Conservation (phyloP, 2,113 vertebrate species). For the Neoarius graeffei region DNA sequence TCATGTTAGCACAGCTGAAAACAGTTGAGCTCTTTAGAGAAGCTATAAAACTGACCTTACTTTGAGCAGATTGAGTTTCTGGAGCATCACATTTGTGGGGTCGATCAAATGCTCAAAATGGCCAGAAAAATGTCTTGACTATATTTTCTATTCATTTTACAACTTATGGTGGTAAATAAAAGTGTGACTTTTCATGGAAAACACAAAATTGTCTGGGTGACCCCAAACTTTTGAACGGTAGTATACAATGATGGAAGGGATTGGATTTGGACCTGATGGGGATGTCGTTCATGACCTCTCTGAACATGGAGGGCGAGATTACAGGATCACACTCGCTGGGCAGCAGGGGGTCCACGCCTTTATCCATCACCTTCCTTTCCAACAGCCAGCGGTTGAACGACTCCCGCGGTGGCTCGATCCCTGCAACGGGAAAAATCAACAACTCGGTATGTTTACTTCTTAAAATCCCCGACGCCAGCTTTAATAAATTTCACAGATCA, state of each 20-base stretch:
- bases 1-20: too few relatives aligned
- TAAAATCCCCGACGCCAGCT: neutral
- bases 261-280: slow-evolving; percentile 82
- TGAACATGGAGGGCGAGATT: slow-evolving; percentile 97
- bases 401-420: slow-evolving; percentile 93
- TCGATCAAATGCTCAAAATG: too few relatives aligned
- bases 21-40: too few relatives aligned
- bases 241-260: neutral
- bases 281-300: slow-evolving; percentile 99
- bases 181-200: too few relatives aligned
- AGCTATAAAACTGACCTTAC: too few relatives aligned
- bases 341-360: slow-evolving; percentile 88
- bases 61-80: too few relatives aligned
- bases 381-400: slow-evolving; percentile 98
- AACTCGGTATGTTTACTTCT: neutral
- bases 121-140: too few relatives aligned
- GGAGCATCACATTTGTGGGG: too few relatives aligned
- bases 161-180: too few relatives aligned
- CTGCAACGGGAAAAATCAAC: slow-evolving; percentile 62
- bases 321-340: slow-evolving; percentile 92
- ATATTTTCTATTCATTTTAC: too few relatives aligned
- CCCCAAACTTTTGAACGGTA: too few relatives aligned
- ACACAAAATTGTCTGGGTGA: too few relatives aligned
- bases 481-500: neutral
- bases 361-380: slow-evolving; percentile 94